Base-by-base conservation (phyloP, 2,113 vertebrate species). In the Barnardius zonarius region DNA sequence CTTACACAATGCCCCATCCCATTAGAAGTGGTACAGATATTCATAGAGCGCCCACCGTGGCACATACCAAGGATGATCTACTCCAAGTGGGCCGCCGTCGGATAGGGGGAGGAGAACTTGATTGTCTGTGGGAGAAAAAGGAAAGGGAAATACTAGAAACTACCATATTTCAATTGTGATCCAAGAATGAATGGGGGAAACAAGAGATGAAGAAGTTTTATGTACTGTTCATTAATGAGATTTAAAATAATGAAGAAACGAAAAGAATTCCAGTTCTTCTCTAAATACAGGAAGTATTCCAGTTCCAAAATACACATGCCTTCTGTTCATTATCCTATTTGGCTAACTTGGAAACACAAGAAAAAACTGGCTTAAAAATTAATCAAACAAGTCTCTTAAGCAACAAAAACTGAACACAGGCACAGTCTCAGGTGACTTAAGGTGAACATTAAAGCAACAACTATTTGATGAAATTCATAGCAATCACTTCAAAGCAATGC, bases 11-110 rank as follows among this genome's bases (percentile, higher is more conserved):
- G 35, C 27, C 80, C 90, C 25, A 54, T 91, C 31, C 64, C 41
- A 49, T 62, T 31, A 93, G 25, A 81, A 91, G 75, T 37, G 6
- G 8, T 33, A 90, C 0, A 74, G 57, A 55, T 48, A 70, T 27
- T 80, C 37, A 39, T 43, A 84, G 86, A 88, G 62, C 72, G 16
- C 33, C 39, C 76, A 83, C 24, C 6, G 11, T 33, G 41, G 51
- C 94, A 97, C 96, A 1, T 98, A 99, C 99, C 99, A 99, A 97
- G 69, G 99, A 99, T 31, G 98, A 98, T 48, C 99, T 98, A 95
- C 98, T 99, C 99, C 99, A 99, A 46, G 99, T 99, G 81, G 99
- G 98, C 33, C 98, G 98, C 74, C 99, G 98, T 93, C 99, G 98
- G 83, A 99, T 98, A 19, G 99, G 98, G 18, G 99, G 99, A 86